Percentiles rank a stretch among this genome's conserved stretches.
Conservation (phyloP, 1,140 invertebrate species). For the Euwallacea fornicatus region DNA sequence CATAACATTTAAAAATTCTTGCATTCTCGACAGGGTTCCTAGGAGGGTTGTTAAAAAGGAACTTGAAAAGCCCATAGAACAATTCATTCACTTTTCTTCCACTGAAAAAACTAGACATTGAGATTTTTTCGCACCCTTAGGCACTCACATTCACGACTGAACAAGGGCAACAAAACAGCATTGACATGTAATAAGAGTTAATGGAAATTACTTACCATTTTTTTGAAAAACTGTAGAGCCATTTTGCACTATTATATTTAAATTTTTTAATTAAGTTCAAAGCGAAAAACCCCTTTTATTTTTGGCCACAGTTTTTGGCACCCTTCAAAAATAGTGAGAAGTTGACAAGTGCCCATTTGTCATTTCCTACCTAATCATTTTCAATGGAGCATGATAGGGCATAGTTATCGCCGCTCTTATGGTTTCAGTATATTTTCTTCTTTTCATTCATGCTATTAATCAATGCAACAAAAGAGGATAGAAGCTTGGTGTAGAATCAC, state of each 20-base stretch:
- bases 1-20: slow-evolving; percentile 45
- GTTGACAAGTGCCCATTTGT: background rate
- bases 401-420: too few relatives aligned
- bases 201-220: slow-evolving; percentile 38
- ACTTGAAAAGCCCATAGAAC: slow-evolving; percentile 28
- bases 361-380: too few relatives aligned
- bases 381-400: too few relatives aligned
- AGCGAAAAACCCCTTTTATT: background rate
- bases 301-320: background rate
- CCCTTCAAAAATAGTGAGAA: background rate
- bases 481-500: too few relatives aligned
- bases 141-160: background rate
- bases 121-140: slow-evolving; percentile 5
- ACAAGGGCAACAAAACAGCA: background rate
- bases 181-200: background rate
- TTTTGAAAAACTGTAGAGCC: slow-evolving; percentile 40
- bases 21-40: slow-evolving; percentile 12
- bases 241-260: slow-evolving; percentile 9
- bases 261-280: background rate
- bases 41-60: slow-evolving; percentile 16
- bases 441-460: too few relatives aligned
- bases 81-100: slow-evolving; percentile 27
- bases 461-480: too few relatives aligned
- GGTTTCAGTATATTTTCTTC: too few relatives aligned
- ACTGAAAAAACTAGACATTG: slow-evolving; percentile 34